phyloP scores from a whole-genome alignment of 2,113 vertebrate genomes.

The Brachypteracias leptosomus region DNA sequence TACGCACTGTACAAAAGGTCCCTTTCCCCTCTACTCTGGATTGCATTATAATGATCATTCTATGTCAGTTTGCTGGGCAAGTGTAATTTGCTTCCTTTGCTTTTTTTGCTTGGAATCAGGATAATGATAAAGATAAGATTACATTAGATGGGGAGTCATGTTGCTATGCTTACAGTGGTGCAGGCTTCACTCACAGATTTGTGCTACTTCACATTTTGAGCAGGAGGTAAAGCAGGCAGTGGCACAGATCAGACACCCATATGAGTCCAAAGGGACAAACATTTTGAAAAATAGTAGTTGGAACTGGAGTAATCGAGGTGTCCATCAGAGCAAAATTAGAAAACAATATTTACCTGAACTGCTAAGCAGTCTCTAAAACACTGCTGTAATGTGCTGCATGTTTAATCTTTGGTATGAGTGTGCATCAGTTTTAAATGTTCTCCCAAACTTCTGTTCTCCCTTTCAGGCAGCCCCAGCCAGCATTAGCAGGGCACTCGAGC shows the following conservation, averaged over 20 bases:
- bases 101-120: background rate
- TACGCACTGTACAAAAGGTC: background rate
- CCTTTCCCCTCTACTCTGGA: background rate
- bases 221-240: background rate
- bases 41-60: background rate
- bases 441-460: background rate
- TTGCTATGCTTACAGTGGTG: background rate
- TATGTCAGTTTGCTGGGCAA: background rate
- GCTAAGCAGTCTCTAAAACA: background rate
- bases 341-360: background rate
- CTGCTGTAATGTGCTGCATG: background rate
- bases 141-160: background rate
- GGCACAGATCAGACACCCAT: background rate
- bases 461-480: background rate
- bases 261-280: background rate
- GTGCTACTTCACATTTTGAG: background rate
- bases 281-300: background rate
- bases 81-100: background rate
- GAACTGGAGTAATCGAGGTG: background rate
- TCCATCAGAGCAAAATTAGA: background rate
- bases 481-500: fast-evolving
- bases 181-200: background rate
- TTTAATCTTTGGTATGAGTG: fast-evolving
- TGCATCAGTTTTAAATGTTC: background rate
- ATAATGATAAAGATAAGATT: background rate